These are phyloP conservation scores for Mycalesis mineus DNA, from an alignment of 2,888 invertebrate genomes.

Conservation along the genomic window DNA sequence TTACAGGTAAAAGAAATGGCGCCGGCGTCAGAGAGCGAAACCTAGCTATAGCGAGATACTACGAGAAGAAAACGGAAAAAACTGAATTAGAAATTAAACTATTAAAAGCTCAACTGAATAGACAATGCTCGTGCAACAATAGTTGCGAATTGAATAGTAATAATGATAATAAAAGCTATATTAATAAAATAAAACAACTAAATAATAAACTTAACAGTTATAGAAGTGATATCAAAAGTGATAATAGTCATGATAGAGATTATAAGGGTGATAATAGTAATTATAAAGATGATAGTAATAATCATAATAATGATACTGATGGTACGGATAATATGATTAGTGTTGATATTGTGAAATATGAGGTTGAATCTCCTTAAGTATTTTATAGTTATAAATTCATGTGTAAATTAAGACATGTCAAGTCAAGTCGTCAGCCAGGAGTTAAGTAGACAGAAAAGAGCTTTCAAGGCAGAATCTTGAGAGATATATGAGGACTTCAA, in stretches of 20 bases:
- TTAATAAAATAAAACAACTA: background rate
- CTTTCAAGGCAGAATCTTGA: no score
- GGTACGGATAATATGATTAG: background rate
- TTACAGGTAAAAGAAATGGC: background rate
- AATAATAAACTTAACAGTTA: background rate
- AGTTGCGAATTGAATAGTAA: background rate
- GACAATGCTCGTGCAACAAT: background rate
- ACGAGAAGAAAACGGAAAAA: conserved; percentile 11
- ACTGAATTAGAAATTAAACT: conserved; percentile 3
- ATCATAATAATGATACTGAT: background rate
- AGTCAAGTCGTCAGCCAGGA: no score
- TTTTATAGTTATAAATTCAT: background rate
- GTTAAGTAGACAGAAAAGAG: no score
- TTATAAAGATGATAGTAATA: background rate
- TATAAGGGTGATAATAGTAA: no score
- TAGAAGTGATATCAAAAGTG: background rate
- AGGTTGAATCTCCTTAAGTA: background rate
- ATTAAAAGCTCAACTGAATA: background rate
- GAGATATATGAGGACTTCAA: no score
- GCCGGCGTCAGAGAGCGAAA: background rate
- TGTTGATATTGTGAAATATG: background rate
- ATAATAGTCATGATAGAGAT: background rate
- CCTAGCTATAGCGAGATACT: conserved; percentile 4
- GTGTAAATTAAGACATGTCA: no score
- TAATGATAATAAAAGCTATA: background rate